These are phyloP conservation scores for Paragorgia papillata DNA, from an alignment of 92 coral and sea anemone genomes.

Conservation along the genomic window DNA sequence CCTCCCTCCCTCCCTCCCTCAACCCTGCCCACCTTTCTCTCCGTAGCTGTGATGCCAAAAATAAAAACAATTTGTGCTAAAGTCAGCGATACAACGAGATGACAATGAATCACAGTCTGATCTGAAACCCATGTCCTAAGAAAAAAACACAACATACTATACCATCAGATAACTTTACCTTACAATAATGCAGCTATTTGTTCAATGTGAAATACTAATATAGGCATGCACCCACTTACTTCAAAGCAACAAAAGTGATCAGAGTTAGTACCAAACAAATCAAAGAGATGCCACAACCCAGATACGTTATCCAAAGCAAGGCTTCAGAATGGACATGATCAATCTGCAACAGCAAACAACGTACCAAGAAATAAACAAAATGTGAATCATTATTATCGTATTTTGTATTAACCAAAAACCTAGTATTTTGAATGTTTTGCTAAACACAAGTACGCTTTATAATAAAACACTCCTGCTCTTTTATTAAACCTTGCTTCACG, in stretches of 20 bases:
- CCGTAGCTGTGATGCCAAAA: conserved; percentile 58
- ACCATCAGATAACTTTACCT: too few relatives aligned
- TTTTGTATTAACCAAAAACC: too few relatives aligned
- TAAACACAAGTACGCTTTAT: too few relatives aligned
- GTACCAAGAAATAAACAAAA: too few relatives aligned
- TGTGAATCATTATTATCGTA: too few relatives aligned
- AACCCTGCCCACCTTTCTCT: conserved; percentile 44
- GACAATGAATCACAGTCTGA: conserved; percentile 62
- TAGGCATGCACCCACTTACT: conserved; percentile 18
- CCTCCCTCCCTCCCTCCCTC: neutral
- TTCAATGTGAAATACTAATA: too few relatives aligned
- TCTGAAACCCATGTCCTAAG: conserved; percentile 42
- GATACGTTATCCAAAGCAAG: conserved; percentile 75
- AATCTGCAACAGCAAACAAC: neutral
- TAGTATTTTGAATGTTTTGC: too few relatives aligned
- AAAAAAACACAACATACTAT: neutral
- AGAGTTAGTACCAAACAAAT: conserved; percentile 85
- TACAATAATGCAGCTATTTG: too few relatives aligned
- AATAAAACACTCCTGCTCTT: too few relatives aligned
- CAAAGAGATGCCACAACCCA: conserved; percentile 90
- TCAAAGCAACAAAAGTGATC: conserved; percentile 55
- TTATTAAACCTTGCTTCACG: too few relatives aligned
- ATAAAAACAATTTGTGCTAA: conserved; percentile 55
- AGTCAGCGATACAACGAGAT: conserved; percentile 54
- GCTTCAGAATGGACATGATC: conserved; percentile 43